Evolutionary conservation across 2,888 invertebrate species (phyloP).

Genomic region (Folsomia manolachei): DNA sequence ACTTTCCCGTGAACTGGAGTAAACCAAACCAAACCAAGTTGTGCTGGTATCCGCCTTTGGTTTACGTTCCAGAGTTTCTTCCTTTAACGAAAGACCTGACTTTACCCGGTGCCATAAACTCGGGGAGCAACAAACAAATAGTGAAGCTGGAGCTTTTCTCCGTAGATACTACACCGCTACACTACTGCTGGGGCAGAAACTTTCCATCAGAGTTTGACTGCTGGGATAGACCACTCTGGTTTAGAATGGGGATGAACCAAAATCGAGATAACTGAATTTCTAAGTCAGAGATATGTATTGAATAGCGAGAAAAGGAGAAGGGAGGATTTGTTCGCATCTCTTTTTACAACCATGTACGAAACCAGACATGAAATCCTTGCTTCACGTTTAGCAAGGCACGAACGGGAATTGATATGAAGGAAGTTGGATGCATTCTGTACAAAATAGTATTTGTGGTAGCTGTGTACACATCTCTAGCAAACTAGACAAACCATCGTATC

Average conservation of each 20-base stretch:
- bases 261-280: not conserved
- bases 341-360: no score
- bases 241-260: conserved; percentile 2
- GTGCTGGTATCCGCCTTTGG: not conserved
- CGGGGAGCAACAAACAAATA: not conserved
- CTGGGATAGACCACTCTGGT: not conserved
- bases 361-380: no score
- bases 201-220: not conserved
- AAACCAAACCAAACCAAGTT: not conserved
- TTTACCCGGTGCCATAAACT: not conserved
- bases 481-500: no score
- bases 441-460: no score
- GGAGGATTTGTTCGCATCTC: not conserved
- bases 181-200: no score
- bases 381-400: no score
- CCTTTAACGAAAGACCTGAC: not conserved
- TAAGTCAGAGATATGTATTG: not conserved
- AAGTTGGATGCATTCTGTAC: no score
- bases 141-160: no score
- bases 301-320: not conserved
- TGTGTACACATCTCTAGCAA: no score
- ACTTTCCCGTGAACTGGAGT: conserved; percentile 2
- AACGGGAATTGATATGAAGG: no score
- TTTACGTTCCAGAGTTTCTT: not conserved
- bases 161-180: no score